phyloP scores from a whole-genome alignment of 2,797 vertebrate genomes.

The Pseudocheirus occidentalis region DNA sequence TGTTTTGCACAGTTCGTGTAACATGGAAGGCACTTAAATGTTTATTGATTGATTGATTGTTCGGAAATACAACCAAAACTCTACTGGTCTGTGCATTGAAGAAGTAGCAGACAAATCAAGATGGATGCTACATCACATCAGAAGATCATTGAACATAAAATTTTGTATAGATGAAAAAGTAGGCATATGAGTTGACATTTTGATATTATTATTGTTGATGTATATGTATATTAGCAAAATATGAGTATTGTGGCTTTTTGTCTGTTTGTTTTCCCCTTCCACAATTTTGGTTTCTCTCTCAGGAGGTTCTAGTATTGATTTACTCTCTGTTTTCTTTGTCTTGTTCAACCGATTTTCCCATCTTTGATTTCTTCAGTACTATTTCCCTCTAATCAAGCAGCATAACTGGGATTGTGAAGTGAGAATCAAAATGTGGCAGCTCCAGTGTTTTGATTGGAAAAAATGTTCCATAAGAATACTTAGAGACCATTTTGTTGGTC shows the following conservation, averaged over 20 bases:
- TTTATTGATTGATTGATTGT: too few relatives aligned
- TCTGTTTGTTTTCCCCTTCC: neutral
- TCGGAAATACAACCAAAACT: neutral
- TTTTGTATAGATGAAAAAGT: neutral
- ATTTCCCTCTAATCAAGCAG: neutral
- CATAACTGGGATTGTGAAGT: neutral
- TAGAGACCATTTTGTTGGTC: neutral
- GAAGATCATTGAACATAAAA: neutral
- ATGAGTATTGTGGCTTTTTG: neutral
- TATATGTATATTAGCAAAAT: neutral
- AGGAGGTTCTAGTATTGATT: neutral
- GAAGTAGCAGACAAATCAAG: neutral
- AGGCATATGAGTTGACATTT: neutral
- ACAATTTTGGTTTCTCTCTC: neutral
- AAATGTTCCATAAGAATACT: neutral
- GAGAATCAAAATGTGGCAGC: neutral
- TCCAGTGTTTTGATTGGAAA: neutral
- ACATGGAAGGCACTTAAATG: too few relatives aligned
- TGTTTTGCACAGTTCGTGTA: neutral
- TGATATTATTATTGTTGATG: neutral
- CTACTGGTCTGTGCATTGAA: neutral
- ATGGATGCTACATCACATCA: neutral
- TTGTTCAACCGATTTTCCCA: neutral
- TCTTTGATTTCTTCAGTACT: neutral
- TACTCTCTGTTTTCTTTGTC: neutral